phyloP scores from a whole-genome alignment of 2,797 vertebrate genomes.

The Hydrolagus colliei region DNA sequence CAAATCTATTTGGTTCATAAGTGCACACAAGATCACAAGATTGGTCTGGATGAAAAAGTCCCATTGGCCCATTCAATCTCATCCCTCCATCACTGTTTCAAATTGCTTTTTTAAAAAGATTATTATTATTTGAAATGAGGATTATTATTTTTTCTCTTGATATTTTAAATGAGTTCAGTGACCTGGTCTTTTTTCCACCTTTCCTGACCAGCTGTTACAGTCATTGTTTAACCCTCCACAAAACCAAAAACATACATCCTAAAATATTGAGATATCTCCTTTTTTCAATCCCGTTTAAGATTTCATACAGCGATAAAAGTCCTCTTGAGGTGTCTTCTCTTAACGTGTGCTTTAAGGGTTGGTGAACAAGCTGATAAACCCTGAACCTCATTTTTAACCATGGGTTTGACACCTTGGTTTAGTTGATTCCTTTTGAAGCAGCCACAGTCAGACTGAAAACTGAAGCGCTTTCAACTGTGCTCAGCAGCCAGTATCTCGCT shows the following conservation, averaged over 20 bases:
- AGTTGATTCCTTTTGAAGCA: background rate
- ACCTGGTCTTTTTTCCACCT: too few relatives aligned
- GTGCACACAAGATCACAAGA: too few relatives aligned
- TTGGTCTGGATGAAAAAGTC: too few relatives aligned
- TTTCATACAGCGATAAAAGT: background rate
- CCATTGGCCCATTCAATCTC: background rate
- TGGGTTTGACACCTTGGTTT: background rate
- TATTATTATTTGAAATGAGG: too few relatives aligned
- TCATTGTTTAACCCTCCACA: too few relatives aligned
- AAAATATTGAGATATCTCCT: background rate
- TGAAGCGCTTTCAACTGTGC: background rate
- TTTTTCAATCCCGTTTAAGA: background rate
- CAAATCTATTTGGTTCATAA: too few relatives aligned
- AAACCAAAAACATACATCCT: background rate
- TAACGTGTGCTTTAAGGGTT: background rate
- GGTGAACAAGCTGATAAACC: background rate
- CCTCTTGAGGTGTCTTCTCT: background rate
- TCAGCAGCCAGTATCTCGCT: background rate
- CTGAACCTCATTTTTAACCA: background rate
- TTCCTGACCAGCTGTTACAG: too few relatives aligned
- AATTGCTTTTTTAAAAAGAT: background rate
- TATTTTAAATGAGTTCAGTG: too few relatives aligned
- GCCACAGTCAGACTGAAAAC: background rate
- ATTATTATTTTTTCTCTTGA: too few relatives aligned
- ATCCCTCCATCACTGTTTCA: background rate